Evolutionary conservation across 2,797 vertebrate species (phyloP), one percentile per base, ranked within the genome.

Genomic region (Hippopotamyrus pictus): DNA sequence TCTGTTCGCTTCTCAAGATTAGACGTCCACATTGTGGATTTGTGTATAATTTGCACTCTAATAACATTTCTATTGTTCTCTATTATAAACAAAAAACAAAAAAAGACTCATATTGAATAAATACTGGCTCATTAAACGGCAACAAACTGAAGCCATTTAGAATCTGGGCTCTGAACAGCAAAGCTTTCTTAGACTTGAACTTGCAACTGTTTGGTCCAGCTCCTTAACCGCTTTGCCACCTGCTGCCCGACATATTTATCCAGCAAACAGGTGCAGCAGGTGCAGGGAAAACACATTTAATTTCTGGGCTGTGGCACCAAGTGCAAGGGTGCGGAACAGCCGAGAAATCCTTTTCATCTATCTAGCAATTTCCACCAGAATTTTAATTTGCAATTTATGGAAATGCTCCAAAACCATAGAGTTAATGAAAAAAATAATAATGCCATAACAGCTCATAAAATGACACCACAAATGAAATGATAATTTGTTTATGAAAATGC

Each of bases 401-500:
- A 48, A 84, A 84, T 84, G 82, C 46, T 51, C 44, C 44, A 84
- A 48, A 84, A 79, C 33, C 17, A 79, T 79, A 44, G 73, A 79
- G 33, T 79, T 85, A 84, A 44, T 33, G 44, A 85, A 62, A 62
- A 62, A 62, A 62, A 62, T 3, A 22, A 59, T 59, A 46, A 84
- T 46, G 82, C 22, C 44, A 84, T 84, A 50, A 44, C 82, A 48
- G 19, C 41, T 44, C 44, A 12, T 53, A 12, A 33, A 85, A 48
- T 29, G 25, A 53, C 44, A 85, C 83, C 33, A 44, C 44, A 85
- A 85, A 85, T 25, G 41, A 85, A 85, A 85, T 50, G 50, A 51
- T 25, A 44, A 84, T 85, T 50, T 85, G 22, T 85, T 85, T 85
- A 85, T 84, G 37, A 84, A 85, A 48, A 85, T 25, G 83, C n/a